Percentiles rank a stretch among this genome's conserved stretches.
Evolutionary conservation across 2,113 vertebrate species (phyloP).

Genomic region (Solea solea): DNA sequence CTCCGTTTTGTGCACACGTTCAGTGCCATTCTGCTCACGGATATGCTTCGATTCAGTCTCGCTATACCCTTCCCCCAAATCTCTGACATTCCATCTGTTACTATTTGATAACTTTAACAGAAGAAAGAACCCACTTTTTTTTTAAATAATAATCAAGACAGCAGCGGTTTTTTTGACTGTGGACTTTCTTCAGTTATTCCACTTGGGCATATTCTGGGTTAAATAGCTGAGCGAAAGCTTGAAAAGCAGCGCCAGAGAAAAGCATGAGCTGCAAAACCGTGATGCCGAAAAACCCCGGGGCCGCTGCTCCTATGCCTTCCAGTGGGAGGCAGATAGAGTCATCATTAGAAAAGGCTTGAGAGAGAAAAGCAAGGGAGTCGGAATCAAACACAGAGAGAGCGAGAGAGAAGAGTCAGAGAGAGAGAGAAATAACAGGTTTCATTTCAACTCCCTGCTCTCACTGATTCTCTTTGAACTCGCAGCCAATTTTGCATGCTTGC

Average conservation of each 20-base stretch:
- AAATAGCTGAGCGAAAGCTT: conserved; percentile 65
- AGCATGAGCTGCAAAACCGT: conserved; percentile 52
- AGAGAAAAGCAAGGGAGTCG: conserved; percentile 32
- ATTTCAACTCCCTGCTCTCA: conserved; percentile 66
- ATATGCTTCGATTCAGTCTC: conserved; percentile 24
- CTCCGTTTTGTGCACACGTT: conserved; percentile 15
- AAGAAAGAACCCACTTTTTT: conserved; percentile 1
- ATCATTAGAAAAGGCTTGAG: conserved; percentile 71
- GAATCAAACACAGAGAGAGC: conserved; percentile 48
- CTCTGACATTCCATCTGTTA: conserved; percentile 36
- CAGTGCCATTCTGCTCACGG: conserved; percentile 13
- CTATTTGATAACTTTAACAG: conserved; percentile 50
- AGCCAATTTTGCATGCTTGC: conserved; percentile 69
- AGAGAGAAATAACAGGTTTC: conserved; percentile 66
- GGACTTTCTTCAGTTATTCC: conserved; percentile 75
- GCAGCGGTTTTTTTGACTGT: conserved; percentile 41
- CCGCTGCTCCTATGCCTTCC: conserved; percentile 61
- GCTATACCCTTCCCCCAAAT: conserved; percentile 25
- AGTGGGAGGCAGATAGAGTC: conserved; percentile 75
- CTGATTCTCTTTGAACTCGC: conserved; percentile 79
- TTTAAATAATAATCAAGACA: conserved; percentile 52
- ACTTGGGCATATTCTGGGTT: conserved; percentile 73
- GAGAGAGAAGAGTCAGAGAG: not conserved
- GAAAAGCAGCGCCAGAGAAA: conserved; percentile 50
- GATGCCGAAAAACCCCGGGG: conserved; percentile 53